These are phyloP conservation scores for Pogonocherus hispidulus DNA, from an alignment of 2,888 invertebrate species.

Conservation along the genomic window DNA sequence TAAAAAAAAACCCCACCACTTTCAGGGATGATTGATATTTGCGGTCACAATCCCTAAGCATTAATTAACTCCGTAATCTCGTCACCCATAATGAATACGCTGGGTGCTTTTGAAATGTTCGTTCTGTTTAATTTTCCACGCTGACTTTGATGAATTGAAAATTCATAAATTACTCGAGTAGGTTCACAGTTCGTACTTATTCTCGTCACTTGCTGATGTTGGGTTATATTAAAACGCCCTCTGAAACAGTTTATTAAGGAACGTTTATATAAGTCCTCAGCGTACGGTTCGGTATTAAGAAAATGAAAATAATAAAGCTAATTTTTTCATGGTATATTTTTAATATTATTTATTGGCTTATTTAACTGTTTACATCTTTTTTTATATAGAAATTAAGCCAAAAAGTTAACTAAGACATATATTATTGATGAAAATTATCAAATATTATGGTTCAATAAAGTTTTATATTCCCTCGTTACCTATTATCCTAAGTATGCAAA, in stretches of 20 bases:
- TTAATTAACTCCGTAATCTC: constrained; percentile 30
- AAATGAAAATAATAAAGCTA: too few relatives aligned
- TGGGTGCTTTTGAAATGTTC: constrained; percentile 26
- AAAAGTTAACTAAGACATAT: too few relatives aligned
- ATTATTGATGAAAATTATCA: too few relatives aligned
- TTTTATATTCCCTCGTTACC: too few relatives aligned
- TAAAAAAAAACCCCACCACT: not conserved
- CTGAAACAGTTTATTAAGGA: constrained; percentile 2
- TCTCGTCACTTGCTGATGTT: not conserved
- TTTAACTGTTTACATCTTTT: too few relatives aligned
- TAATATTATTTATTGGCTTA: too few relatives aligned
- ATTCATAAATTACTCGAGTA: constrained; percentile 29
- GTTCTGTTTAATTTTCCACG: constrained; percentile 26
- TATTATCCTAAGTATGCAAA: too few relatives aligned
- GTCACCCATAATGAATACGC: constrained; percentile 19
- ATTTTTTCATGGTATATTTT: too few relatives aligned
- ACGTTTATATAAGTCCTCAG: not conserved
- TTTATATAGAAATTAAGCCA: too few relatives aligned
- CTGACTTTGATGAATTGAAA: constrained; percentile 32
- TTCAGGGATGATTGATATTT: constrained; percentile 19
- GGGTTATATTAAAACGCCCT: constrained; percentile 17
- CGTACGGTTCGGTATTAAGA: too few relatives aligned
- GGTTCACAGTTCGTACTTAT: constrained; percentile 6
- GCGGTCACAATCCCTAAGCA: constrained; percentile 14
- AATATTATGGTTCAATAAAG: too few relatives aligned